Conservation (phyloP, 1,140 invertebrate species). For the Zophobas atratus region DNA sequence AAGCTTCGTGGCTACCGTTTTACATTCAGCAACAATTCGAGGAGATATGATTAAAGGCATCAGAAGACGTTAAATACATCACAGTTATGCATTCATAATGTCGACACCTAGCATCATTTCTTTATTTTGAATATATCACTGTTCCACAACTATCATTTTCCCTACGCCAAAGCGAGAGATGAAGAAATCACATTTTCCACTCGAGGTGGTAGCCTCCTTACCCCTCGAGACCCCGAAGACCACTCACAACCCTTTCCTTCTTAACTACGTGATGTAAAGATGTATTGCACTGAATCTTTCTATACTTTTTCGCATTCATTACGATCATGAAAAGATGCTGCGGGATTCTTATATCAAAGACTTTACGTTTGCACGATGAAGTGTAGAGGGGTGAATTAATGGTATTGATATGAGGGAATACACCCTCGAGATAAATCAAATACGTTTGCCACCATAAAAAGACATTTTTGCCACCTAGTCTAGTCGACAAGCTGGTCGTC, state of each 20-base stretch:
- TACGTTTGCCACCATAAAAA: background rate
- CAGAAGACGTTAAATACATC: conserved; percentile 64
- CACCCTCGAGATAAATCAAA: conserved; percentile 20
- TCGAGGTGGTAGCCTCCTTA: conserved; percentile 59
- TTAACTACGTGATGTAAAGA: conserved; percentile 65
- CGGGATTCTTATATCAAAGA: conserved; percentile 41
- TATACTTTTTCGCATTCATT: conserved; percentile 45
- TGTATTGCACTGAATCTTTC: conserved; percentile 50
- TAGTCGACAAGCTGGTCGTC: too few relatives aligned
- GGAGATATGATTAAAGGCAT: conserved; percentile 64
- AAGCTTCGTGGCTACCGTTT: conserved; percentile 58
- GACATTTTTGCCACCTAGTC: too few relatives aligned
- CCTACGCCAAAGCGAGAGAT: conserved; percentile 61
- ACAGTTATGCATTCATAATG: conserved; percentile 57
- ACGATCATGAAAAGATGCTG: conserved; percentile 28
- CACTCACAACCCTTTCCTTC: conserved; percentile 66
- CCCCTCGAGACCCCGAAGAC: conserved; percentile 57
- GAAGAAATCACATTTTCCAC: conserved; percentile 68
- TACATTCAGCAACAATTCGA: conserved; percentile 59
- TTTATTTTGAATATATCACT: conserved; percentile 48
- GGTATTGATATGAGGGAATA: conserved; percentile 23
- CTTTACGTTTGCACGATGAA: conserved; percentile 41
- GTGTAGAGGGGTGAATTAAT: conserved; percentile 32
- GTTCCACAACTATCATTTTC: conserved; percentile 53
- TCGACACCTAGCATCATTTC: conserved; percentile 19